phyloP scores from a whole-genome alignment of 2,888 invertebrate species.

The Maniola hyperantus region DNA sequence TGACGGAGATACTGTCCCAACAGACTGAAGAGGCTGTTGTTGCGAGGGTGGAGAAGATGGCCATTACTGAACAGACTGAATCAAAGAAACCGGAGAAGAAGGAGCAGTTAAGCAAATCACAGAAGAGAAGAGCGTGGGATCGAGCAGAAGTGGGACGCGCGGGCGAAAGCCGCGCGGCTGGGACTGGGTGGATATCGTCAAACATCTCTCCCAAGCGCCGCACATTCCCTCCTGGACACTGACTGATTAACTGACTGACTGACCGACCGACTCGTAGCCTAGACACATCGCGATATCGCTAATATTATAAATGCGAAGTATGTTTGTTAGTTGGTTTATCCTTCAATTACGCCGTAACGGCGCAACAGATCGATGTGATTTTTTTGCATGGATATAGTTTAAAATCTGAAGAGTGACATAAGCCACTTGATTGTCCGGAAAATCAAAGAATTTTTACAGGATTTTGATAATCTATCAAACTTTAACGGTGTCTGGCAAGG shows the following conservation, averaged over 20 bases:
- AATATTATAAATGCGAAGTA: no score
- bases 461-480: no score
- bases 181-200: slow-evolving; percentile 98
- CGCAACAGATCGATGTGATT: no score
- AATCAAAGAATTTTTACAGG: no score
- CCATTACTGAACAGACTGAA: slow-evolving; percentile 75
- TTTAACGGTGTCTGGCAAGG: no score
- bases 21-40: slow-evolving; percentile 85
- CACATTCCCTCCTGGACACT: slow-evolving; percentile 67
- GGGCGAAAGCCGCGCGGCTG: slow-evolving; percentile 94
- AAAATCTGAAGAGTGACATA: no score
- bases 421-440: no score
- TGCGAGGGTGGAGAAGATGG: slow-evolving; percentile 80
- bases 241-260: neutral
- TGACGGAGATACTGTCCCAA: slow-evolving; percentile 85
- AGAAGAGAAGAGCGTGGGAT: slow-evolving; percentile 95
- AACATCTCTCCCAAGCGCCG: slow-evolving; percentile 91
- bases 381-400: no score
- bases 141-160: slow-evolving; percentile 87
- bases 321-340: no score
- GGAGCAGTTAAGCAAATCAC: slow-evolving; percentile 94
- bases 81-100: slow-evolving; percentile 86
- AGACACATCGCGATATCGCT: no score
- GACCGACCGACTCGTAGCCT: no score
- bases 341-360: no score